Evolutionary conservation across 2,888 invertebrate genomes (phyloP).

Genomic region (Vanessa cardui): DNA sequence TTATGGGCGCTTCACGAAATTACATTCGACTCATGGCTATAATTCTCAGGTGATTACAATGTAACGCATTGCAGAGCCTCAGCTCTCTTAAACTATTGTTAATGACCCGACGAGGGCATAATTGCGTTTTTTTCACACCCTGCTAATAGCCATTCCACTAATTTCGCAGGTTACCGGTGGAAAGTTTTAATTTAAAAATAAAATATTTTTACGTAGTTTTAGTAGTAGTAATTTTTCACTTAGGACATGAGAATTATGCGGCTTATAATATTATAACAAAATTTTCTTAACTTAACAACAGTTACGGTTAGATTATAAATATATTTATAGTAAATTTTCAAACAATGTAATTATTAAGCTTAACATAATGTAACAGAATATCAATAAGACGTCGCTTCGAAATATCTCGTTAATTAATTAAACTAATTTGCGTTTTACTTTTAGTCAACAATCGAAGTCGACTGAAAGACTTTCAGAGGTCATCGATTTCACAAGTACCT

Average conservation of each 20-base stretch:
- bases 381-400: slow-evolving; percentile 8
- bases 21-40: slow-evolving; percentile 37
- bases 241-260: not conserved
- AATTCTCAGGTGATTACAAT: slow-evolving; percentile 43
- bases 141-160: slow-evolving; percentile 73
- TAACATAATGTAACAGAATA: slow-evolving; percentile 15
- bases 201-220: slow-evolving; percentile 34
- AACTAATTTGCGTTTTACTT: slow-evolving; percentile 13
- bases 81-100: slow-evolving; percentile 70
- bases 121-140: slow-evolving; percentile 74
- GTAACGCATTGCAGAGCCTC: slow-evolving; percentile 43
- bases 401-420: slow-evolving; percentile 22
- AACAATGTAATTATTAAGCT: slow-evolving; percentile 9
- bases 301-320: not conserved
- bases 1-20: slow-evolving; percentile 29
- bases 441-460: slow-evolving; percentile 22
- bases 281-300: not conserved
- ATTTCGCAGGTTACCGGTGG: slow-evolving; percentile 64
- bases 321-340: not conserved
- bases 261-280: not conserved
- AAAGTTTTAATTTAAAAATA: slow-evolving; percentile 45
- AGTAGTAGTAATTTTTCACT: slow-evolving; percentile 10
- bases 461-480: slow-evolving; percentile 24
- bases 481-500: slow-evolving; percentile 3
- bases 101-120: slow-evolving; percentile 76